phyloP scores from a whole-genome alignment of 2,113 vertebrate species.

The Hippocampus zosterae region DNA sequence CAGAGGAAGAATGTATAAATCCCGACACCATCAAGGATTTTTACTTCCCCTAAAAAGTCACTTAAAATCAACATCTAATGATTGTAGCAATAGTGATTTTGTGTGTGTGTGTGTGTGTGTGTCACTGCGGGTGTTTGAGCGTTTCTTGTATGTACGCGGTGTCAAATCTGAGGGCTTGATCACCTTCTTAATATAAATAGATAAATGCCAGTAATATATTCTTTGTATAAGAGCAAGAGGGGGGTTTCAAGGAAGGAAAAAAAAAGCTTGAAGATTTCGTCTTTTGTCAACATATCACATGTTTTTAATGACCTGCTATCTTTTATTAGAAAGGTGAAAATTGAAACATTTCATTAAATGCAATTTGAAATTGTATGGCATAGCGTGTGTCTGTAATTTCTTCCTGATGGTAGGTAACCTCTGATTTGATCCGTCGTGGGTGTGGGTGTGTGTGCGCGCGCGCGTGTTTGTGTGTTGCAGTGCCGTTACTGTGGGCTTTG shows the following conservation, averaged over 20 bases:
- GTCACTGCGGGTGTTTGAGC: conserved; percentile 39
- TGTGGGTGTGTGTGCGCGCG: neutral
- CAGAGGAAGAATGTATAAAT: conserved; percentile 68
- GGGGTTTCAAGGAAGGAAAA: conserved; percentile 6
- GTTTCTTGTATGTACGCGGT: conserved; percentile 71
- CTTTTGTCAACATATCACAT: conserved; percentile 72
- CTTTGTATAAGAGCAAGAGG: conserved; percentile 63
- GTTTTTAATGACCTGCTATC: conserved; percentile 74
- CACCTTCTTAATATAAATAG: conserved; percentile 61
- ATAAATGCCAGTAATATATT: conserved; percentile 72
- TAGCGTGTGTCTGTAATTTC: neutral
- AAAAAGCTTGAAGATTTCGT: conserved; percentile 61
- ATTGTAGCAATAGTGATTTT: conserved; percentile 55
- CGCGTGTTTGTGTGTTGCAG: conserved; percentile 4
- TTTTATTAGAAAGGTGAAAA: conserved; percentile 72
- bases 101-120: neutral
- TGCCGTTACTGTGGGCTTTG: conserved; percentile 52
- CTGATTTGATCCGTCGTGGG: conserved; percentile 12
- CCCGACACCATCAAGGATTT: conserved; percentile 38
- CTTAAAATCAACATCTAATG: conserved; percentile 50
- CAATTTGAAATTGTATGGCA: conserved; percentile 60
- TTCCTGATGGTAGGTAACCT: conserved; percentile 1
- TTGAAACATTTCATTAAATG: conserved; percentile 77
- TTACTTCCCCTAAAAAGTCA: conserved; percentile 28
- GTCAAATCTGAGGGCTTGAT: conserved; percentile 63